Evolutionary conservation across 2,888 invertebrate species (phyloP).

Genomic region (Agriopis leucophaearia): DNA sequence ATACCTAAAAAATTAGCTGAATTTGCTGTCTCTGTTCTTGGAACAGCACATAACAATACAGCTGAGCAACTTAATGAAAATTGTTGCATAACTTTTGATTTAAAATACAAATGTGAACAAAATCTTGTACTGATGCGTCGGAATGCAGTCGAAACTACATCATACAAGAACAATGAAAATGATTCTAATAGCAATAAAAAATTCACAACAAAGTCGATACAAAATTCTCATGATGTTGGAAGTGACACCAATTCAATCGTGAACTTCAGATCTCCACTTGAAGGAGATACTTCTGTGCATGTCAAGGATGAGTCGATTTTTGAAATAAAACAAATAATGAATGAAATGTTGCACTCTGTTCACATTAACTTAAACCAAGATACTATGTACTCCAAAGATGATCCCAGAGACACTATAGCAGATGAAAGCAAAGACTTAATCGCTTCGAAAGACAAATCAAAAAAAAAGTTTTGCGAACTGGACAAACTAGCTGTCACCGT

Average conservation of each 20-base stretch:
- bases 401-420: slow-evolving; percentile 62
- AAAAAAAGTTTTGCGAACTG: slow-evolving; percentile 81
- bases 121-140: slow-evolving; percentile 83
- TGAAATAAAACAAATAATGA: slow-evolving; percentile 76
- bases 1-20: slow-evolving; percentile 83
- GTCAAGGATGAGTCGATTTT: slow-evolving; percentile 27
- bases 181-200: slow-evolving; percentile 1
- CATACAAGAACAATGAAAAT: slow-evolving; percentile 7
- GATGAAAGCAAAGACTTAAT: slow-evolving; percentile 46
- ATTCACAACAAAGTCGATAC: not conserved
- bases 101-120: slow-evolving; percentile 87
- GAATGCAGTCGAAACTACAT: slow-evolving; percentile 43
- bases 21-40: slow-evolving; percentile 85
- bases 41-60: slow-evolving; percentile 56
- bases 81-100: slow-evolving; percentile 81
- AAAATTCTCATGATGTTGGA: not conserved
- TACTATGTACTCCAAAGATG: slow-evolving; percentile 69
- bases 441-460: slow-evolving; percentile 65
- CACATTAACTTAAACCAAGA: slow-evolving; percentile 87
- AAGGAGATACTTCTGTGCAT: slow-evolving; percentile 1
- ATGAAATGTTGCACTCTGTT: slow-evolving; percentile 86
- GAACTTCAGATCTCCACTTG: slow-evolving; percentile 10
- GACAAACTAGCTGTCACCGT: slow-evolving; percentile 89
- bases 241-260: not conserved
- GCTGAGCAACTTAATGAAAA: slow-evolving; percentile 55